Evolutionary conservation across 2,888 invertebrate species (phyloP).

Genomic region (Magallana nippona): DNA sequence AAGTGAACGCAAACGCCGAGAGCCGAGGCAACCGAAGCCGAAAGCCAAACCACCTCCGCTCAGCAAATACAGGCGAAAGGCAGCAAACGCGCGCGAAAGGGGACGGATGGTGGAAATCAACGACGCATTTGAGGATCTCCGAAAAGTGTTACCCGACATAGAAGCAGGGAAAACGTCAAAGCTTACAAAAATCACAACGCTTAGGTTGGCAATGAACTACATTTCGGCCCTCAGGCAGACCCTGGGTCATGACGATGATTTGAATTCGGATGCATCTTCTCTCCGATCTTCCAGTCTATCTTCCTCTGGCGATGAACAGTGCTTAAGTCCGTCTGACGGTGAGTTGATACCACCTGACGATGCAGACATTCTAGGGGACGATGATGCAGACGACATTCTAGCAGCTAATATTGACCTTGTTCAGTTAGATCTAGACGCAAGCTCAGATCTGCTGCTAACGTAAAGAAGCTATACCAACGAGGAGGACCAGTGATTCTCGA

Average conservation of each 20-base stretch:
- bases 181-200: constrained; percentile 92
- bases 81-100: constrained; percentile 93
- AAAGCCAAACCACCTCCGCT: constrained; percentile 84
- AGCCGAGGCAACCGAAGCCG: constrained; percentile 78
- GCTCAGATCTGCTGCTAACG: constrained; percentile 42
- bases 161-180: constrained; percentile 66
- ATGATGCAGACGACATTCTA: constrained; percentile 41
- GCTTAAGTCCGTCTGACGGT: constrained; percentile 60
- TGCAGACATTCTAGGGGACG: constrained; percentile 44
- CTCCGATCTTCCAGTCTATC: constrained; percentile 54
- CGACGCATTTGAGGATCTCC: constrained; percentile 90
- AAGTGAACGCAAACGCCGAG: constrained; percentile 79
- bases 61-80: constrained; percentile 93
- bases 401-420: constrained; percentile 46
- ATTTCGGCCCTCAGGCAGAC: constrained; percentile 85
- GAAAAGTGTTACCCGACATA: constrained; percentile 86
- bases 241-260: constrained; percentile 62
- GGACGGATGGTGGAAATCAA: constrained; percentile 94
- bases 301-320: constrained; percentile 60
- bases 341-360: constrained; percentile 52
- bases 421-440: constrained; percentile 44
- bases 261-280: constrained; percentile 57
- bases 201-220: constrained; percentile 92
- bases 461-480: constrained; percentile 2
- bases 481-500: constrained; percentile 12